Conservation (phyloP, 2,888 invertebrate species). For the Eristalis intricaria region DNA sequence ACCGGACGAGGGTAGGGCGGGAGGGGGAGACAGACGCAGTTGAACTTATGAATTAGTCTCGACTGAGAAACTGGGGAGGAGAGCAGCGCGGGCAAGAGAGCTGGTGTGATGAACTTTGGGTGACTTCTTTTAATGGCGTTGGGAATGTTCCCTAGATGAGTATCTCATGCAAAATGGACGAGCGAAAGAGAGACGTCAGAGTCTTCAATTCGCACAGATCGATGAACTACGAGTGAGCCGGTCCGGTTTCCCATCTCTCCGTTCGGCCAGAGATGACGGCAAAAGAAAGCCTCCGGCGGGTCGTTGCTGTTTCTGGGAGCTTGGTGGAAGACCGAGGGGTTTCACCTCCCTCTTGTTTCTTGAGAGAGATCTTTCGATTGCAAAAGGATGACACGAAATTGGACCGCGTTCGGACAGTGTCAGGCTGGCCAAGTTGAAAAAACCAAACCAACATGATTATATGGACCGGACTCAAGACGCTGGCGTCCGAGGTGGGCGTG, state of each 20-base stretch:
- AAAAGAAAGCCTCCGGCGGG: not conserved
- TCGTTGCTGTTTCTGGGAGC: not conserved
- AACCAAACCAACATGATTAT: too few species aligned
- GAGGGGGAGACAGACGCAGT: not conserved
- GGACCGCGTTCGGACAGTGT: too few species aligned
- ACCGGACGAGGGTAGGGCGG: not conserved
- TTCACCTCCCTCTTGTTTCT: too few species aligned
- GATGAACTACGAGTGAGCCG: not conserved
- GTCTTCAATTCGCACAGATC: not conserved
- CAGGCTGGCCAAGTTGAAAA: too few species aligned
- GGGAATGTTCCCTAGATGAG: slow-evolving; percentile 10
- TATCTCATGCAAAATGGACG: not conserved
- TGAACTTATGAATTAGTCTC: slow-evolving; percentile 27
- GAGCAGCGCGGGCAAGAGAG: not conserved
- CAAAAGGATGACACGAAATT: too few species aligned
- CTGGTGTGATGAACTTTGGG: slow-evolving; percentile 16
- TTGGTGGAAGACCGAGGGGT: too few species aligned
- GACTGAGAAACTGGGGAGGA: not conserved
- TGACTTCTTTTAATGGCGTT: slow-evolving; percentile 5
- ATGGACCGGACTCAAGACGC: too few species aligned
- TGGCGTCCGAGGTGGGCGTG: too few species aligned
- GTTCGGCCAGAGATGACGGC: not conserved
- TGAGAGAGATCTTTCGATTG: too few species aligned
- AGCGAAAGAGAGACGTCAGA: not conserved
- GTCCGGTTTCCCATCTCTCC: too few species aligned